Conservation (phyloP, 2,888 invertebrate species). For the Athalia circularis region DNA sequence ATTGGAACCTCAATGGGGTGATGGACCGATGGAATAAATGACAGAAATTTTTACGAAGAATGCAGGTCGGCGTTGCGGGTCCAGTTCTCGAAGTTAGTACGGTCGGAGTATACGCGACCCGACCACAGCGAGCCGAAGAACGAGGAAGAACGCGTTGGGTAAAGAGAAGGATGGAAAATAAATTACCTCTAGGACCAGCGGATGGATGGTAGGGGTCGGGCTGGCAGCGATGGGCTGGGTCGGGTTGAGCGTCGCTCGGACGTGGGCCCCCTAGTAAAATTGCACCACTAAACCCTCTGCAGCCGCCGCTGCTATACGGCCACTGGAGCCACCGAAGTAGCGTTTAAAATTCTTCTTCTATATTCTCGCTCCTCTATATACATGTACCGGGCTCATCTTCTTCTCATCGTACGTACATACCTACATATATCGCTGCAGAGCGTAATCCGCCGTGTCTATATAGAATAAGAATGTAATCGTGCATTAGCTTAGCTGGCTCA, state of each 20-base stretch:
- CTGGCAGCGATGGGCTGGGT: constrained; percentile 38
- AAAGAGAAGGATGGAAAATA: constrained; percentile 62
- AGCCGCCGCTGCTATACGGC: constrained; percentile 34
- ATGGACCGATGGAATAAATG: background rate
- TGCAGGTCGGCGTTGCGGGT: background rate
- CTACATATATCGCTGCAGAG: too few species aligned
- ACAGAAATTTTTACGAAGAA: background rate
- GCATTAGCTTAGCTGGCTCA: too few species aligned
- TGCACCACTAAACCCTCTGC: constrained; percentile 55
- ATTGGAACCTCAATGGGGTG: background rate
- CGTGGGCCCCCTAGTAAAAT: constrained; percentile 56
- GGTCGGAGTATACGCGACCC: constrained; percentile 36
- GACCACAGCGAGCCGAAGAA: constrained; percentile 46
- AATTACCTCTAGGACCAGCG: constrained; percentile 65
- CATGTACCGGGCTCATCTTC: too few species aligned
- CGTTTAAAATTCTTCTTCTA: constrained; percentile 48
- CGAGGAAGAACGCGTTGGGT: constrained; percentile 49
- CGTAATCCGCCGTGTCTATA: too few species aligned
- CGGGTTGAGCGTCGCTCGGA: constrained; percentile 45
- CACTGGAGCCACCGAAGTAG: constrained; percentile 47
- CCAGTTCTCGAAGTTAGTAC: constrained; percentile 27
- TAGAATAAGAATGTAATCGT: too few species aligned
- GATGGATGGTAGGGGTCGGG: constrained; percentile 33
- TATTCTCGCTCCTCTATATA: constrained; percentile 36
- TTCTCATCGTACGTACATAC: too few species aligned